These are phyloP conservation scores for Stichopus horrens DNA, from an alignment of 53 echinoderm and acorn worm species.

Conservation along the genomic window DNA sequence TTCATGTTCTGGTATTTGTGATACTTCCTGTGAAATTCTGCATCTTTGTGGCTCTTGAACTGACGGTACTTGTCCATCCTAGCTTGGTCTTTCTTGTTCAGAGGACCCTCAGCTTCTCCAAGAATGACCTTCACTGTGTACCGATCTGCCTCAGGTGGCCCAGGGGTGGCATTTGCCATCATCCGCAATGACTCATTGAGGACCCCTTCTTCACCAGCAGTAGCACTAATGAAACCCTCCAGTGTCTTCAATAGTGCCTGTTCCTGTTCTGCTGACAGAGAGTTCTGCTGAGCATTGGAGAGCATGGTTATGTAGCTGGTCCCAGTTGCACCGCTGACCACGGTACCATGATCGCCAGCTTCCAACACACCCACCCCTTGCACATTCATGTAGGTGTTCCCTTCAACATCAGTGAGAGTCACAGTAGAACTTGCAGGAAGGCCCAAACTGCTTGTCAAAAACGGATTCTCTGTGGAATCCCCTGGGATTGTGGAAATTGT, in stretches of 20 bases:
- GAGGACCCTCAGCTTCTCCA: conserved; percentile 22
- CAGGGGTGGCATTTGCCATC: conserved; percentile 3
- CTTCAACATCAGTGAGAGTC: conserved; percentile 23
- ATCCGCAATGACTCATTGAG: not conserved
- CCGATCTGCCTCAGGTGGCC: not conserved
- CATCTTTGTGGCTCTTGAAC: conserved; percentile 25
- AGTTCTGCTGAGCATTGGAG: not conserved
- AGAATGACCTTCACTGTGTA: not conserved
- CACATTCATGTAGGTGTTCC: conserved; percentile 1
- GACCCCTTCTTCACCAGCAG: not conserved
- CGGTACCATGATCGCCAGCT: not conserved
- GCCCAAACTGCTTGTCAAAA: not conserved
- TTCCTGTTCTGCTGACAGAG: conserved; percentile 29
- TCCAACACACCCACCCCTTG: conserved; percentile 11
- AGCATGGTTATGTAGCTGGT: conserved; percentile 28
- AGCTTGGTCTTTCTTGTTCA: conserved; percentile 28
- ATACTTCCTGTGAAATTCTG: conserved; percentile 32
- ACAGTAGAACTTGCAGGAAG: not conserved
- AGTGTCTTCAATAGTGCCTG: conserved; percentile 24
- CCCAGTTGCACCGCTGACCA: conserved; percentile 17
- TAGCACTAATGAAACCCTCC: conserved; percentile 18
- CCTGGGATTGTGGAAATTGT: not conserved
- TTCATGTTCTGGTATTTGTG: conserved; percentile 36
- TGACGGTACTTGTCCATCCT: conserved; percentile 29
- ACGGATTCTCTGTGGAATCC: not conserved